Evolutionary conservation across 2,797 vertebrate genomes (phyloP).

Genomic region (Valencia hispanica): DNA sequence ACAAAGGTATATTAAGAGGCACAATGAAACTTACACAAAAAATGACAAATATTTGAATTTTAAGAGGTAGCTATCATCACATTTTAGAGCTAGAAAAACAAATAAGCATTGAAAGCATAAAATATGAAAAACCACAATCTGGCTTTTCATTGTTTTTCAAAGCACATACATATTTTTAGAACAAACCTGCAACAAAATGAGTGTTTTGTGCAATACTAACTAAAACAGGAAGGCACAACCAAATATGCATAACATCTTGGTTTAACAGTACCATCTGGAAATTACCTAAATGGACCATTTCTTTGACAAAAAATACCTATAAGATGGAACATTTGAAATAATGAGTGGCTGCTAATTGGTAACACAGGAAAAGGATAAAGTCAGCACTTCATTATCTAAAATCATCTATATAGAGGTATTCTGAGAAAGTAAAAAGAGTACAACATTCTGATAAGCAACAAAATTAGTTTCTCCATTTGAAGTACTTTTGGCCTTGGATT

Average conservation of each 20-base stretch:
- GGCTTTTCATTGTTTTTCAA: background rate
- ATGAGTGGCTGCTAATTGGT: background rate
- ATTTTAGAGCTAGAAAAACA: background rate
- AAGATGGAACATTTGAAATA: background rate
- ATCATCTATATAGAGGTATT: background rate
- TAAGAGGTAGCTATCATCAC: background rate
- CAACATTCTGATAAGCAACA: no score
- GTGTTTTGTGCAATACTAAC: background rate
- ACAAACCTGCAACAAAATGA: background rate
- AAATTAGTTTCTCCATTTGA: background rate
- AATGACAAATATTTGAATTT: background rate
- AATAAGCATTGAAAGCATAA: background rate
- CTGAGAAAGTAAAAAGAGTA: background rate
- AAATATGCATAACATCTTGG: background rate
- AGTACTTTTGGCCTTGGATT: background rate
- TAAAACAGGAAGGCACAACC: background rate
- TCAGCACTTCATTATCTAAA: background rate
- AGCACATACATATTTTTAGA: background rate
- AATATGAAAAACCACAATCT: background rate
- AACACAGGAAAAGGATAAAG: background rate
- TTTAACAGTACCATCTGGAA: background rate
- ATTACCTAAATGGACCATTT: background rate
- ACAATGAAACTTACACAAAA: background rate
- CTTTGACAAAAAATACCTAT: background rate
- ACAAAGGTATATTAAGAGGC: background rate